Evolutionary conservation across 2,797 vertebrate genomes (phyloP).

Genomic region (Bryconaethiops microstoma): DNA sequence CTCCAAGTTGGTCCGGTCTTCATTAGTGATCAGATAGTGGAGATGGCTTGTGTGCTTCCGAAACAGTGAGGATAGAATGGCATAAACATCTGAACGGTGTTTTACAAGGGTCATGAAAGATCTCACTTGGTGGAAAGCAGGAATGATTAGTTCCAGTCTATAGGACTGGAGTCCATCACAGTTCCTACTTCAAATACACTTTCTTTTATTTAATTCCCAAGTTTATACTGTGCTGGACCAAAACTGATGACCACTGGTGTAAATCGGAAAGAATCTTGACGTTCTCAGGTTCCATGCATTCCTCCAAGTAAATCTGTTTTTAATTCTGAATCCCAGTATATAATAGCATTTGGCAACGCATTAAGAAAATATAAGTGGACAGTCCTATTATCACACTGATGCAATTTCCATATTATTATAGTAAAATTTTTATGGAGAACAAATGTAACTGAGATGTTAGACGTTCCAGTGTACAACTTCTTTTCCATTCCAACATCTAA

Average conservation of each 20-base stretch:
- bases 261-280: slow-evolving; percentile 9
- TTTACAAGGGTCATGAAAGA: neutral
- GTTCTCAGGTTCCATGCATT: slow-evolving; percentile 13
- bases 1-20: neutral
- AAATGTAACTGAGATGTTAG: neutral
- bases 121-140: neutral
- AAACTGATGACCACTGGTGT: neutral
- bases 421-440: neutral
- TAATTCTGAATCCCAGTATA: neutral
- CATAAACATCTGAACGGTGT: neutral
- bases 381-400: neutral
- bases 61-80: neutral
- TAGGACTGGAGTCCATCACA: too few relatives aligned
- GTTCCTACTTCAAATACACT: neutral
- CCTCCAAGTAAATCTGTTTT: slow-evolving; percentile 16
- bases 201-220: neutral
- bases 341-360: neutral
- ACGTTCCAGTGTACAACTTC: slow-evolving; percentile 32
- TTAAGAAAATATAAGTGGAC: neutral
- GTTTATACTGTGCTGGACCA: neutral
- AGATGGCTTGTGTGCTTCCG: neutral
- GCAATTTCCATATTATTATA: neutral
- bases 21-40: slow-evolving; percentile 11
- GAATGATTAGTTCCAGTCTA: too few relatives aligned
- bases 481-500: slow-evolving; percentile 52